These are phyloP conservation scores for Dicranocentrus wangi DNA, from an alignment of 2,888 invertebrate species.

Conservation along the genomic window DNA sequence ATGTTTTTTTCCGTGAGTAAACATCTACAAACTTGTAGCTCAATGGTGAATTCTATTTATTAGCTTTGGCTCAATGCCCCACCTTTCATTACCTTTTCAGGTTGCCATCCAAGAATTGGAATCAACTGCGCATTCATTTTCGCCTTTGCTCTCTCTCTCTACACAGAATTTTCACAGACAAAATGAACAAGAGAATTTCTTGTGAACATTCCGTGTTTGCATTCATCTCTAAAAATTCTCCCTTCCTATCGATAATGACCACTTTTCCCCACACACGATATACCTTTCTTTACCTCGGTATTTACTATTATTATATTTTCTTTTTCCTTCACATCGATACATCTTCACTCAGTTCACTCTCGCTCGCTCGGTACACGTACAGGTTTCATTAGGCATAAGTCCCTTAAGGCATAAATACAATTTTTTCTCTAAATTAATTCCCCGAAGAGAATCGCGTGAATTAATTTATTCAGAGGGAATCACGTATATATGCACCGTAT, in stretches of 20 bases:
- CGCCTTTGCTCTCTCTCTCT: too few species aligned
- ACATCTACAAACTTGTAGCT: neutral
- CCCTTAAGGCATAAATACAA: too few species aligned
- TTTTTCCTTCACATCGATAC: neutral
- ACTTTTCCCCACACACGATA: too few species aligned
- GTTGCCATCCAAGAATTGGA: neutral
- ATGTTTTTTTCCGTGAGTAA: too few species aligned
- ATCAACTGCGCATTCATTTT: neutral
- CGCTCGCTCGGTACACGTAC: neutral
- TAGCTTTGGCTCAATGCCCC: constrained; percentile 23
- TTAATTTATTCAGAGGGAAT: constrained; percentile 27
- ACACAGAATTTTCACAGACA: too few species aligned
- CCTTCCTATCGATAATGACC: too few species aligned
- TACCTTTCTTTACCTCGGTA: too few species aligned
- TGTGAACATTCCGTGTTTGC: too few species aligned
- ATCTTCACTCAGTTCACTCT: neutral
- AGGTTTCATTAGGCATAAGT: too few species aligned
- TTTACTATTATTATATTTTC: too few species aligned
- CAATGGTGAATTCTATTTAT: constrained; percentile 15
- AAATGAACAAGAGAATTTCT: too few species aligned
- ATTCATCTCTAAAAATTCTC: too few species aligned
- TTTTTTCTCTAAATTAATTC: constrained; percentile 20
- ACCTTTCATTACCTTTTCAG: neutral
- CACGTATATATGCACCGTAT: constrained; percentile 1
- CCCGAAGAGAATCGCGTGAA: constrained; percentile 31